These are phyloP conservation scores for Amblyraja radiata DNA, from an alignment of 2,797 vertebrate genomes.

Conservation along the genomic window DNA sequence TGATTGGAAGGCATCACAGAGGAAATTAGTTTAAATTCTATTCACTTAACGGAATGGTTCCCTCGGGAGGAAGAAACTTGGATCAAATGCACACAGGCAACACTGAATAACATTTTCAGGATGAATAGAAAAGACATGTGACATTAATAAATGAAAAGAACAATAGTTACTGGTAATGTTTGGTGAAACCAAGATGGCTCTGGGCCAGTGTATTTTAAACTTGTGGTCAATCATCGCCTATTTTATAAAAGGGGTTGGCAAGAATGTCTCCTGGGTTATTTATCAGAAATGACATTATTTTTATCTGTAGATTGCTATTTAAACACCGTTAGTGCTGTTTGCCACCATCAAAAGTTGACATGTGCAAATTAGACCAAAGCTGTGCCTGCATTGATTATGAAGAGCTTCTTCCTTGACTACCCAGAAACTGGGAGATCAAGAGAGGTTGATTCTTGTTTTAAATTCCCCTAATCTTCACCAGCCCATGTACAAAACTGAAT, in stretches of 20 bases:
- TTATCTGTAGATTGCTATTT: background rate
- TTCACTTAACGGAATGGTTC: conserved; percentile 9
- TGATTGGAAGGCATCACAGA: background rate
- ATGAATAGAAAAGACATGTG: background rate
- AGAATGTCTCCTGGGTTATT: background rate
- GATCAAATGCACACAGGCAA: conserved; percentile 13
- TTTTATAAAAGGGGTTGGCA: background rate
- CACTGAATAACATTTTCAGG: conserved; percentile 25
- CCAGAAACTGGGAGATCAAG: background rate
- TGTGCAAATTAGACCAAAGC: background rate
- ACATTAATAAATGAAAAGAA: background rate
- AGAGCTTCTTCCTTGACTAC: background rate
- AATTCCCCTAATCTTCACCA: background rate
- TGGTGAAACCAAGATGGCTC: background rate
- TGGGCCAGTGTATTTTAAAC: background rate
- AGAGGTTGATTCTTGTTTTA: background rate
- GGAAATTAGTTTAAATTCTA: conserved; percentile 20
- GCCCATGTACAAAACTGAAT: background rate
- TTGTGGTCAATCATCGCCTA: background rate
- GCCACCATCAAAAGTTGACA: background rate
- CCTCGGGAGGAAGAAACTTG: conserved; percentile 20
- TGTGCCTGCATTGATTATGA: background rate
- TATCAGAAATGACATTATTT: background rate
- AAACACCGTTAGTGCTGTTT: too few species aligned
- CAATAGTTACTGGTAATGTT: background rate